These are phyloP conservation scores for Helicolenus hilgendorfi DNA, from an alignment of 2,797 vertebrate genomes.

Conservation along the genomic window DNA sequence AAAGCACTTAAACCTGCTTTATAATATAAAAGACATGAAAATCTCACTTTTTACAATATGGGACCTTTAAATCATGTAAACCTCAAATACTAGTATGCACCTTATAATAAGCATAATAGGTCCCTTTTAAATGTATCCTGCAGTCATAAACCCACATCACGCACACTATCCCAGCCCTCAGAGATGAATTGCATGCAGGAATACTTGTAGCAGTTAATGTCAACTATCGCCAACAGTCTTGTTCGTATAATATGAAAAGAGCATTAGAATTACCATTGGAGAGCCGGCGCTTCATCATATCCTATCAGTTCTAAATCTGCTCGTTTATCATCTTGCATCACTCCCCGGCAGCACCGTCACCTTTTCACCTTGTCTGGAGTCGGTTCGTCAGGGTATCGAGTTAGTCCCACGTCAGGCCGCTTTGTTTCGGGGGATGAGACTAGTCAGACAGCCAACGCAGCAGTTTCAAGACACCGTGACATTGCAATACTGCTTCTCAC, in stretches of 20 bases:
- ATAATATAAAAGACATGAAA: no score
- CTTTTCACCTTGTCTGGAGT: conserved; percentile 65
- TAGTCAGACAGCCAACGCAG: conserved; percentile 67
- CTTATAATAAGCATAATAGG: neutral
- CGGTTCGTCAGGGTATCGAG: conserved; percentile 45
- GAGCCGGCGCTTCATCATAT: conserved; percentile 9
- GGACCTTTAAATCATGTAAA: neutral
- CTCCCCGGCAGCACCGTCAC: neutral
- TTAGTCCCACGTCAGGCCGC: conserved; percentile 41
- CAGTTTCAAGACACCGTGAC: conserved; percentile 71
- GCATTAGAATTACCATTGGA: neutral
- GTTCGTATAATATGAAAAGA: neutral
- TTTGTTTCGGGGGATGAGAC: conserved; percentile 66
- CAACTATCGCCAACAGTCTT: neutral
- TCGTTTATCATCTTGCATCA: conserved; percentile 45
- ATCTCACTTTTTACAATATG: no score
- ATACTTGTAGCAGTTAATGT: conserved; percentile 9
- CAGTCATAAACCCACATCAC: neutral
- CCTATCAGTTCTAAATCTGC: conserved; percentile 42
- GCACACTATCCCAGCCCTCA: neutral
- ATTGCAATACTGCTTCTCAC: conserved; percentile 42
- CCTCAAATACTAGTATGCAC: neutral
- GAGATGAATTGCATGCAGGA: neutral
- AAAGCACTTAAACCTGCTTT: no score
- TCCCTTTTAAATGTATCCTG: neutral